Evolutionary conservation across 2,888 invertebrate genomes (phyloP).

Genomic region (Disparrhopalites patrizii): DNA sequence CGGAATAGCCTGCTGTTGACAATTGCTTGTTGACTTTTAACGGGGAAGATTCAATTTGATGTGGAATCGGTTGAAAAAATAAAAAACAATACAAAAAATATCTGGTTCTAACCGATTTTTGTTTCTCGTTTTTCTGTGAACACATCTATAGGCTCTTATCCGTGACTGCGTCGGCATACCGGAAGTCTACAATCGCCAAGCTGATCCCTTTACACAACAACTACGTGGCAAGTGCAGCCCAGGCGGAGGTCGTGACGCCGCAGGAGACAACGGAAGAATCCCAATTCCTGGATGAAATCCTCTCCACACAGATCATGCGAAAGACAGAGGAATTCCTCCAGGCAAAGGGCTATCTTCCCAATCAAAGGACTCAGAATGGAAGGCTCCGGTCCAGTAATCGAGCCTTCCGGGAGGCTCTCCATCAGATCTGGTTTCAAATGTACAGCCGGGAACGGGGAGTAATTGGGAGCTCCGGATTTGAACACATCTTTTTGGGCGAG

Average conservation of each 20-base stretch:
- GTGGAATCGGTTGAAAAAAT: not conserved
- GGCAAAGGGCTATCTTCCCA: constrained; percentile 55
- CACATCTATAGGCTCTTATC: constrained; percentile 62
- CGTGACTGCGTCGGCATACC: constrained; percentile 61
- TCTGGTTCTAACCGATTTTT: not conserved
- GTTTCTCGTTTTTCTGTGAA: constrained; percentile 2
- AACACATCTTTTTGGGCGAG: constrained; percentile 88
- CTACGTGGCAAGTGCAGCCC: constrained; percentile 69
- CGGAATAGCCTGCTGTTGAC: too few species aligned
- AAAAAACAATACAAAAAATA: not conserved
- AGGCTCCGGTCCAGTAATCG: constrained; percentile 47
- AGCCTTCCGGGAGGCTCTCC: constrained; percentile 53
- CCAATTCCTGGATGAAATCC: constrained; percentile 70
- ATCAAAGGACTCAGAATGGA: constrained; percentile 36
- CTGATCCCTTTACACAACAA: constrained; percentile 75
- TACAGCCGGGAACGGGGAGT: constrained; percentile 75
- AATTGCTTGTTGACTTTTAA: too few species aligned
- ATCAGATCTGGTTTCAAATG: constrained; percentile 59
- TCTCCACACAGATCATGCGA: constrained; percentile 72
- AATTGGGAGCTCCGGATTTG: constrained; percentile 85
- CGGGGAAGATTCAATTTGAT: too few species aligned
- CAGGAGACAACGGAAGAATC: constrained; percentile 71
- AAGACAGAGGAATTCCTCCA: constrained; percentile 64
- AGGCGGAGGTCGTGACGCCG: constrained; percentile 71
- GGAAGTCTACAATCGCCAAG: constrained; percentile 69